Base-by-base conservation (phyloP, 2,113 vertebrate genomes). In the Paraplagusia blochii region DNA sequence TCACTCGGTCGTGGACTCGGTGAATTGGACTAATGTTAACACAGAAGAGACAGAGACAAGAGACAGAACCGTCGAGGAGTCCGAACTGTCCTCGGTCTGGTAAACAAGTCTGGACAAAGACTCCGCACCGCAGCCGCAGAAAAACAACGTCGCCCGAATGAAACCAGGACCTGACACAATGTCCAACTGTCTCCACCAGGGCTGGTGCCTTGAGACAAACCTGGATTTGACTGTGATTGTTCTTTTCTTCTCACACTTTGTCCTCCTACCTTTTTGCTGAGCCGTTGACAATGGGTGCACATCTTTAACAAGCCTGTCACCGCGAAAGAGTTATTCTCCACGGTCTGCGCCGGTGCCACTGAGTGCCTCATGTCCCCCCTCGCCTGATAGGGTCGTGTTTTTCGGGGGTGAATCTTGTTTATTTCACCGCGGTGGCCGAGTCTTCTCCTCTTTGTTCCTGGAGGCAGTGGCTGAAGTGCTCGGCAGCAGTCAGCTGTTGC, bases 281-380 rank as follows among this genome's bases (percentile, higher is more conserved):
- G 84, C 58, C 86, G 84, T 61, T 92, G 85, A 86, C 90, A 91
- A 60, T 88, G 81, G 62, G 81, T 58, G 69, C 91, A 92, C 56
- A 89, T 92, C 81, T 92, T 90, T 34, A 89, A 80, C 45, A 88
- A 68, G 49, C 73, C 63, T 76, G 87, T 79, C 74, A 90, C 84
- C 16, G 81, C 63, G 1, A 89, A 59, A 47, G 77, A 84, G 63
- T 63, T 69, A 73, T 82, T 87, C 66, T 89, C 88, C 77, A 81
- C 87, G 63, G 72, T 77, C 66, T 88, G 69, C 54, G 78, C 73
- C 42, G 86, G 77, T 66, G 83, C 68, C 18, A 88, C 80, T 10
- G 88, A 88, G 77, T 88, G 89, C 86, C 89, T 90, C 91, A 91
- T 92, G 22, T 74, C 87, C 76, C 79, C 69, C 54, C 38, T 82